A percentile compares a stretch with the other conserved stretches of the same genome.
These are phyloP conservation scores for Pomatostomus ruficeps DNA, from an alignment of 2,113 vertebrate species.

Conservation along the genomic window DNA sequence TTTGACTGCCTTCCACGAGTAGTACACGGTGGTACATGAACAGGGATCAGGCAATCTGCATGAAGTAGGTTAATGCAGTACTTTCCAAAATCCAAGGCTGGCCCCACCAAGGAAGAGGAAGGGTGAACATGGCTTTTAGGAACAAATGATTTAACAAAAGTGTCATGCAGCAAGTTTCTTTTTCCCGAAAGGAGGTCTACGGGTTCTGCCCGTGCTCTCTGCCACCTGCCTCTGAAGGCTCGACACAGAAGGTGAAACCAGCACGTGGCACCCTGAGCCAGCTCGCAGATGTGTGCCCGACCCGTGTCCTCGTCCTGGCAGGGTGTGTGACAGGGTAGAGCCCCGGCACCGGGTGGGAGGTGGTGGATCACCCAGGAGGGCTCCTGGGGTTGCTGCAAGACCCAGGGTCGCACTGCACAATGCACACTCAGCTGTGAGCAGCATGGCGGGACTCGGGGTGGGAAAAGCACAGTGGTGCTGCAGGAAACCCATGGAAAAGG, in stretches of 20 bases:
- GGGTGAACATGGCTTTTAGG: background rate
- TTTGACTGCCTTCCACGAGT: background rate
- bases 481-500: background rate
- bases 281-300: background rate
- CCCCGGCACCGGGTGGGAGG: accelerated
- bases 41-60: background rate
- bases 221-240: background rate
- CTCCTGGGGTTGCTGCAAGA: background rate
- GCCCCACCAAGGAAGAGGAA: background rate
- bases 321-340: background rate
- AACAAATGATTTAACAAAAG: background rate
- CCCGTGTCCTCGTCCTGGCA: accelerated
- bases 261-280: background rate
- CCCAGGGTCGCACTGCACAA: background rate
- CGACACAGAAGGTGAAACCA: background rate
- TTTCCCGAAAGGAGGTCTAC: background rate
- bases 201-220: background rate
- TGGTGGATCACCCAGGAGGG: background rate
- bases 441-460: accelerated
- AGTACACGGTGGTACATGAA: accelerated
- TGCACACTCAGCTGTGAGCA: background rate
- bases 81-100: background rate
- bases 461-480: background rate
- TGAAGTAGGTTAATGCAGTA: background rate
- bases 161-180: background rate